Evolutionary conservation across 2,888 invertebrate genomes (phyloP), one percentile per base, ranked within the genome.

Genomic region (Sinelater perroti): DNA sequence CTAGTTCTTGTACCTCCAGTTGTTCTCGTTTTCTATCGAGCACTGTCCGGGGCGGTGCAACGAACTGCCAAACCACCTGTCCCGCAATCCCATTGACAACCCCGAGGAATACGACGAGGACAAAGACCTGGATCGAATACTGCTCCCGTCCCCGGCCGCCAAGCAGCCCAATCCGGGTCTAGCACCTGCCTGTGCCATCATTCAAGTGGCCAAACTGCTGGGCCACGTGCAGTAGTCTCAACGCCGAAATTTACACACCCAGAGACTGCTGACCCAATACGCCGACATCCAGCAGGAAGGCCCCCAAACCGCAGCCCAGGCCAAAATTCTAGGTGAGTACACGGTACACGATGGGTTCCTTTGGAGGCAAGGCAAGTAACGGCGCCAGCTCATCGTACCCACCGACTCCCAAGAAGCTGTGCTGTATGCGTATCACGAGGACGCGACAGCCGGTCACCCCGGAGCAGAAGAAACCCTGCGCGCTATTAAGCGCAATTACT

Each of bases 41-140:
- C 72, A 67, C 35, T 50, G 56, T n/a, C 61, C 65, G 1, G 64
- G 67, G 7, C 24, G 49, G 26, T 36, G 45, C 14, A 67, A 67
- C 49, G 51, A 63, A 13, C 51, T 67, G 10, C 56, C 62, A 1
- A 63, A 68, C 42, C 28, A 35, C 1, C 56, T 68, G 6, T 64
- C 64, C 3, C 42, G 63, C 3, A 10, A 58, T 5, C 63, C 64
- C 5, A 17, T 11, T 13, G 35, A 16, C 24, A 8, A 24, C 24
- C 8, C 24, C 24, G 8, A 6, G 5, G 5, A 5, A 6, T 5
- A 5, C 5, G 8, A 8, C 24, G 20, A 31, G 11, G 26, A n/a
- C 14, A 30, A 18, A 1, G 31, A 26, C 17, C 17, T 6, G 6
- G 18, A 24, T 10, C 26, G 28, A 6, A n/a, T n/a, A n/a, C n/a